A percentile compares a stretch with the other conserved stretches of the same genome.
These are phyloP conservation scores for Platysternon megacephalum DNA, from an alignment of 2,113 vertebrate species.

Conservation along the genomic window DNA sequence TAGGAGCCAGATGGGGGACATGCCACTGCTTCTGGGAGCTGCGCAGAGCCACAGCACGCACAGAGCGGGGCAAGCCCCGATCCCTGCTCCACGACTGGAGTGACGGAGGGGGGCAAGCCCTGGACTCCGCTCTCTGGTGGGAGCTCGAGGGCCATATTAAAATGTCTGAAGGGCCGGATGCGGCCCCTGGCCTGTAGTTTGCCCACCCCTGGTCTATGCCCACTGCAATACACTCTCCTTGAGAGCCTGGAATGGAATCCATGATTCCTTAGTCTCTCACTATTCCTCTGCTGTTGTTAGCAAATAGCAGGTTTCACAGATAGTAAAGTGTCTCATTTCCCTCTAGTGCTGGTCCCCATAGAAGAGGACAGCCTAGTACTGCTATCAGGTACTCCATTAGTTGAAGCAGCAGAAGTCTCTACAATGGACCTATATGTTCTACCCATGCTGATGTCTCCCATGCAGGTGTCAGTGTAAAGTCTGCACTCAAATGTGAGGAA, in stretches of 20 bases:
- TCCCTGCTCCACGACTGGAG: no score
- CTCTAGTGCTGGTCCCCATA: not conserved
- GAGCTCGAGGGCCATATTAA: no score
- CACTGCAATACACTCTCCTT: not conserved
- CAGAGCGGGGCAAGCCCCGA: no score
- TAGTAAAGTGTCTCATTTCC: not conserved
- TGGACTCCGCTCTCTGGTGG: no score
- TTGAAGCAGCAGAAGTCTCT: not conserved
- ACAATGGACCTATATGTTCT: not conserved
- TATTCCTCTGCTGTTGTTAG: not conserved
- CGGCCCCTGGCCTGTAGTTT: no score
- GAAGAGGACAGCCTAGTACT: not conserved
- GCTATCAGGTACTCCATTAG: not conserved
- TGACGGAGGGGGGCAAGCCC: no score
- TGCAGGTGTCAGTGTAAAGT: not conserved
- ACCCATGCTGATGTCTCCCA: not conserved
- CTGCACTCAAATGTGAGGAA: not conserved
- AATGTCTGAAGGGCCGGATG: no score
- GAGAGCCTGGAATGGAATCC: not conserved
- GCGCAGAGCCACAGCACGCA: no score
- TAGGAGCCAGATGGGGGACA: no score
- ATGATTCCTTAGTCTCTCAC: not conserved
- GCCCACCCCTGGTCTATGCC: not conserved
- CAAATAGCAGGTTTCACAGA: not conserved
- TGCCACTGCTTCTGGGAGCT: no score